These are phyloP conservation scores for Pogonocherus hispidulus DNA, from an alignment of 2,888 invertebrate species.

Conservation along the genomic window DNA sequence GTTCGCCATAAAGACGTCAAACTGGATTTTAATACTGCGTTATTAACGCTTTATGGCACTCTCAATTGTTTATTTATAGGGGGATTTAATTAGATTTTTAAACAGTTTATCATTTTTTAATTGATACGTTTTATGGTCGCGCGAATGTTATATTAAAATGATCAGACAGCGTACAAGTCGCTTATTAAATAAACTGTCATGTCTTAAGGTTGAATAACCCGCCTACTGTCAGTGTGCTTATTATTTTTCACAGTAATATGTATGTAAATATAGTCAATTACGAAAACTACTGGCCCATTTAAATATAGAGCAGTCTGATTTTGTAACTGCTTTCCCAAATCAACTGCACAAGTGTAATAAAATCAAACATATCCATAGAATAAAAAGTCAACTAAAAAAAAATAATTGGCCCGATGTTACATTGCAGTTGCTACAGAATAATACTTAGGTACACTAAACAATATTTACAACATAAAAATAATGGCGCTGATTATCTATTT, in stretches of 20 bases:
- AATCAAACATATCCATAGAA: too few relatives aligned
- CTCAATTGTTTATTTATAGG: conserved; percentile 48
- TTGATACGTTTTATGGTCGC: conserved; percentile 13
- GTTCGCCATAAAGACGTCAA: conserved; percentile 55
- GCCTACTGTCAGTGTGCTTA: neutral
- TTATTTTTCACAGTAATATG: neutral
- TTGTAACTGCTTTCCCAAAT: too few relatives aligned
- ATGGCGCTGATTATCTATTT: too few relatives aligned
- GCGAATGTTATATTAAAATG: conserved; percentile 5
- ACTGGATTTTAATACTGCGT: conserved; percentile 53
- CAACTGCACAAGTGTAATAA: too few relatives aligned
- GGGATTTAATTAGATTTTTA: conserved; percentile 41
- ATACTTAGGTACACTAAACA: too few relatives aligned
- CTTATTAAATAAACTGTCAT: neutral
- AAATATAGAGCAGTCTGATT: too few relatives aligned
- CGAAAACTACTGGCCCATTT: neutral
- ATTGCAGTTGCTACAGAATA: too few relatives aligned
- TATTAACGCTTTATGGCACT: conserved; percentile 52
- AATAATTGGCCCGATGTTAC: too few relatives aligned
- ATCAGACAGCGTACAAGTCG: neutral
- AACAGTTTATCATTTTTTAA: conserved; percentile 33
- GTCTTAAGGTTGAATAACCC: conserved; percentile 1
- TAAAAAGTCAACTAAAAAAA: too few relatives aligned
- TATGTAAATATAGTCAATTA: too few relatives aligned
- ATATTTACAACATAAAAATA: too few relatives aligned